Conservation (phyloP, 2,888 invertebrate genomes). For the Nesidiocoris tenuis region DNA sequence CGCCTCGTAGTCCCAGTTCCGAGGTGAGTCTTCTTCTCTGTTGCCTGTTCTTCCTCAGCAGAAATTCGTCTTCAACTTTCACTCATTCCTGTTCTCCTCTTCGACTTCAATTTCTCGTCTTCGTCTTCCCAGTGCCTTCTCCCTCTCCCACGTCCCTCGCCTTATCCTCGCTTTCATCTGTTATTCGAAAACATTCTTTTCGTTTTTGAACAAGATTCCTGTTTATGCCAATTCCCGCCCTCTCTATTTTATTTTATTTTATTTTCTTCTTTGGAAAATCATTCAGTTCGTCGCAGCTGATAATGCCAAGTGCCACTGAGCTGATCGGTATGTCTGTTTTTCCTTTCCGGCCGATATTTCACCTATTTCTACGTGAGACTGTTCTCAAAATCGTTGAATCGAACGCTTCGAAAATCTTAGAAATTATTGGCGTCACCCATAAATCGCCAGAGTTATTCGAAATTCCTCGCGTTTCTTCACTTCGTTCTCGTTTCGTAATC, state of each 20-base stretch:
- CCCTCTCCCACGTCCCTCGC: neutral
- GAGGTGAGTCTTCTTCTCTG: conserved; percentile 44
- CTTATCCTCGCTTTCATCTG: neutral
- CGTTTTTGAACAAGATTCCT: neutral
- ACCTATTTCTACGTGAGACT: too few relatives aligned
- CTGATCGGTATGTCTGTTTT: neutral
- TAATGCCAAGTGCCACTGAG: conserved; percentile 30
- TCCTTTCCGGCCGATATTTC: neutral
- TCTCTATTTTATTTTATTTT: too few relatives aligned
- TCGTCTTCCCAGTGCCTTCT: neutral
- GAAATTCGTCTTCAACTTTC: neutral
- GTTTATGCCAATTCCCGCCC: conserved; percentile 3
- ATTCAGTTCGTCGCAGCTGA: neutral
- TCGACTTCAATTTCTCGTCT: neutral
- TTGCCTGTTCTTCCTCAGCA: too few relatives aligned
- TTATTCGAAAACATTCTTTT: neutral
- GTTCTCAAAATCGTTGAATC: too few relatives aligned
- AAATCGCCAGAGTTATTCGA: too few relatives aligned
- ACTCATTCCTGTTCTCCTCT: neutral
- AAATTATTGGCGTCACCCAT: too few relatives aligned
- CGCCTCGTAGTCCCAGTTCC: conserved; percentile 40
- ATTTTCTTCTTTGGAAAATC: neutral
- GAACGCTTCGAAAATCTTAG: too few relatives aligned
- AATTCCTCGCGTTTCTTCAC: too few relatives aligned
- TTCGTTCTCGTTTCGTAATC: too few relatives aligned